Conservation (phyloP, 1,140 invertebrate species). For the Ylistrum balloti region DNA sequence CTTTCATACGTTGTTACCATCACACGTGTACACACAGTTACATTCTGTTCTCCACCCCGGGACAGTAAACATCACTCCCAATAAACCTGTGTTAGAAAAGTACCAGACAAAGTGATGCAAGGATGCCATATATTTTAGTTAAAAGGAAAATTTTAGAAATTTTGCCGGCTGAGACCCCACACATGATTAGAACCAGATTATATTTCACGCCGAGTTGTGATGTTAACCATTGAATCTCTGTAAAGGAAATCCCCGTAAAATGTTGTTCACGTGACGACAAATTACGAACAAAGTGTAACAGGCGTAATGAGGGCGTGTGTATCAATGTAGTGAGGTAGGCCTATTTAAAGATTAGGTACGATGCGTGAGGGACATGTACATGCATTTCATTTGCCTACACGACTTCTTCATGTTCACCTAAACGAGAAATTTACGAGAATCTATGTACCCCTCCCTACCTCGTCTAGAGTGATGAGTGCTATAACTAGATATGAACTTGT, state of each 20-base stretch:
- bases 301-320: background rate
- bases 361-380: background rate
- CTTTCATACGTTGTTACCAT: too few species aligned
- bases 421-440: slow-evolving; percentile 2
- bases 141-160: background rate
- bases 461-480: background rate
- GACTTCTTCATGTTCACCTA: background rate
- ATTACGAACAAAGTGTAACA: background rate
- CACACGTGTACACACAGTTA: background rate
- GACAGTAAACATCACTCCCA: background rate
- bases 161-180: background rate
- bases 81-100: too few species aligned
- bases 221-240: background rate
- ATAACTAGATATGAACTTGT: background rate
- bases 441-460: background rate
- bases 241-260: background rate
- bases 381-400: background rate
- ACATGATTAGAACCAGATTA: background rate
- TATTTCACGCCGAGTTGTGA: slow-evolving; percentile 12
- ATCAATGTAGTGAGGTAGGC: background rate
- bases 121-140: background rate
- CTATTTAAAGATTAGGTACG: background rate
- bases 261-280: background rate
- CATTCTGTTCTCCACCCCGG: background rate
- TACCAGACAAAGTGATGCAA: too few species aligned